Evolutionary conservation across 2,113 vertebrate genomes (phyloP), one percentile per base, ranked within the genome.

Genomic region (Strigops habroptila): DNA sequence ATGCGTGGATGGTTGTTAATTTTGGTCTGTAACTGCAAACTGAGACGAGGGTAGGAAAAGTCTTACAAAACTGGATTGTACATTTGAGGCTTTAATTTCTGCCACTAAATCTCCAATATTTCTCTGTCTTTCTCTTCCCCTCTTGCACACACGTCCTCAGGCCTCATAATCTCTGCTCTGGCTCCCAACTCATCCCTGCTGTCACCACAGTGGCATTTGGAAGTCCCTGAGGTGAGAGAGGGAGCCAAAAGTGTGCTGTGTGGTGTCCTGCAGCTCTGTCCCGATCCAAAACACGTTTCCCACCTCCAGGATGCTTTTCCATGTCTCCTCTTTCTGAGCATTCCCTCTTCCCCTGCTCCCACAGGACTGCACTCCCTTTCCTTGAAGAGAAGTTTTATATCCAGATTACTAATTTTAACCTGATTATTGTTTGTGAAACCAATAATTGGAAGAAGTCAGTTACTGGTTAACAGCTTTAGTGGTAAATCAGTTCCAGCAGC

Each of bases 401-500:
- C 49, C 55, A 46, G 64, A 68, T 92, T 67, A 41, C 77, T 95
- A 91, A 97, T 93, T 95, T 95, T 92, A 95, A 95, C 83, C 84
- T 67, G 83, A 95, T 93, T 91, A 82, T 82, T 95, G 77, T 96
- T 95, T 92, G 69, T 8, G 1, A 91, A 95, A 73, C 49, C 62
- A 95, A 17, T 95, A 92, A 89, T 62, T 95, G 89, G 77, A 84
- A 95, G 78, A 73, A 92, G 74, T 71, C 80, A 75, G 81, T 82
- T 90, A 65, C 60, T 95, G 93, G 76, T 95, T 89, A 93, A 76
- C 77, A 93, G 74, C 65, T 87, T 55, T 22, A 93, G 88, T 17
- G 89, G 77, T 91, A 95, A 89, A 96, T 97, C 52, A 37, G 57
- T 96, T 93, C 91, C 96, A 97, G 93, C 86, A 92, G 89, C 81